These are phyloP conservation scores for Clarias macrocephalus DNA, from an alignment of 2,113 vertebrate species.

Conservation along the genomic window DNA sequence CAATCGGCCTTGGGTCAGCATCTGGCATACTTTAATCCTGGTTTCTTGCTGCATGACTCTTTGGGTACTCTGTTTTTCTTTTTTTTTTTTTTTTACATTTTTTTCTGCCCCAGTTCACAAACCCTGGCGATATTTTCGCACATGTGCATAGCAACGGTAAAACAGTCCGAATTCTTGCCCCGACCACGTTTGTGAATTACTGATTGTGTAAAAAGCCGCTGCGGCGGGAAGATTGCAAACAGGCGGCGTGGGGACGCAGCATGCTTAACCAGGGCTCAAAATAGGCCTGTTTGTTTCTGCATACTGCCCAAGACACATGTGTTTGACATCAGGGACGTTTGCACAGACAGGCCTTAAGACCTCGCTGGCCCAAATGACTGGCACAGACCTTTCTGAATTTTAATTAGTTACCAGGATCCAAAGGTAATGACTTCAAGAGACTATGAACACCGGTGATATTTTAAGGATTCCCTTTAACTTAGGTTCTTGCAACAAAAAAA, in stretches of 20 bases:
- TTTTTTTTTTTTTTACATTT: slow-evolving; percentile 32
- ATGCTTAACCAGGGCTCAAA: slow-evolving; percentile 77
- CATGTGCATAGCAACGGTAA: slow-evolving; percentile 80
- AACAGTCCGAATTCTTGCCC: slow-evolving; percentile 75
- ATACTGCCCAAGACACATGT: slow-evolving; percentile 74
- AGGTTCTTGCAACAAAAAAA: background rate
- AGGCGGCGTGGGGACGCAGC: slow-evolving; percentile 75
- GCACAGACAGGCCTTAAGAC: slow-evolving; percentile 13
- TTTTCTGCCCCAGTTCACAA: slow-evolving; percentile 51
- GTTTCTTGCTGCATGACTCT: slow-evolving; percentile 61
- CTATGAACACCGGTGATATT: background rate
- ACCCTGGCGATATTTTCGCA: slow-evolving; percentile 73
- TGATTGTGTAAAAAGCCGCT: slow-evolving; percentile 80
- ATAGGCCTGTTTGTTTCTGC: slow-evolving; percentile 80
- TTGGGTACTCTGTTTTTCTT: slow-evolving; percentile 40
- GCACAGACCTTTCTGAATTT: background rate
- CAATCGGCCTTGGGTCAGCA: slow-evolving; percentile 61
- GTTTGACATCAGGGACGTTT: slow-evolving; percentile 77
- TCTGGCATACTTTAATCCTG: slow-evolving; percentile 67
- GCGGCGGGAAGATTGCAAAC: slow-evolving; percentile 81
- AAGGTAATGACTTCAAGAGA: background rate
- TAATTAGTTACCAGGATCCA: background rate
- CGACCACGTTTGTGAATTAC: slow-evolving; percentile 79
- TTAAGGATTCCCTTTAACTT: background rate
- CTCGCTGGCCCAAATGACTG: background rate